These are phyloP conservation scores for Drosophila eugracilis DNA, from an alignment of 1,140 invertebrate species.

Conservation along the genomic window DNA sequence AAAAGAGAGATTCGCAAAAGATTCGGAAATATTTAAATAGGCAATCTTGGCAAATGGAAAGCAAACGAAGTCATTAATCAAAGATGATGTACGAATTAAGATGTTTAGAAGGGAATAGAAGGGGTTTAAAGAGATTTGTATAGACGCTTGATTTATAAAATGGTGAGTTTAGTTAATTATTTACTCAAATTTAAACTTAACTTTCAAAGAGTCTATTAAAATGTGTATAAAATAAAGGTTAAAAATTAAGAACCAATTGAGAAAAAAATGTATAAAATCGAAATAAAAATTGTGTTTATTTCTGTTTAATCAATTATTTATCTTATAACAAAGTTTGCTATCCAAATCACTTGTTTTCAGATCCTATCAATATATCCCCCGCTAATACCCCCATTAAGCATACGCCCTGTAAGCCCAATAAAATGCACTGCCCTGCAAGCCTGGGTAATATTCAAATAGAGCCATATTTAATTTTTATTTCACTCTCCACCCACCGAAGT, in stretches of 20 bases:
- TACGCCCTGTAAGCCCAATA: constrained; percentile 10
- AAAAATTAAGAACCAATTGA: too few species aligned
- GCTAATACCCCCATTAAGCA: constrained; percentile 23
- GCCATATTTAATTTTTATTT: constrained; percentile 79
- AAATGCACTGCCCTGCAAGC: constrained; percentile 3
- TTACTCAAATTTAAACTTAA: too few species aligned
- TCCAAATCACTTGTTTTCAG: too few species aligned
- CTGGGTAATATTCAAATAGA: constrained; percentile 69
- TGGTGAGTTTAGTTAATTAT: not conserved
- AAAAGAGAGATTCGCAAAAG: constrained; percentile 10
- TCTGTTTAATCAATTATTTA: too few species aligned
- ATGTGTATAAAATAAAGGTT: too few species aligned
- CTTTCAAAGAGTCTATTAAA: not conserved
- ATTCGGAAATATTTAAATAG: constrained; percentile 12
- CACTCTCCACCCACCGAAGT: constrained; percentile 70
- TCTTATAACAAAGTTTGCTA: too few species aligned
- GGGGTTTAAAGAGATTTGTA: not conserved
- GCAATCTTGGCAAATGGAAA: constrained; percentile 3
- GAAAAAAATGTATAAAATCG: too few species aligned
- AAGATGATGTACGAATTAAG: not conserved
- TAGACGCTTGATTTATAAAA: not conserved
- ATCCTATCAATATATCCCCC: too few species aligned
- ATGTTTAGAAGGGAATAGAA: not conserved
- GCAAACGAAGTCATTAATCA: constrained; percentile 6
- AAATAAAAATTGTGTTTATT: too few species aligned